phyloP scores from a whole-genome alignment of 2,797 vertebrate species.

The Pygocentrus nattereri region DNA sequence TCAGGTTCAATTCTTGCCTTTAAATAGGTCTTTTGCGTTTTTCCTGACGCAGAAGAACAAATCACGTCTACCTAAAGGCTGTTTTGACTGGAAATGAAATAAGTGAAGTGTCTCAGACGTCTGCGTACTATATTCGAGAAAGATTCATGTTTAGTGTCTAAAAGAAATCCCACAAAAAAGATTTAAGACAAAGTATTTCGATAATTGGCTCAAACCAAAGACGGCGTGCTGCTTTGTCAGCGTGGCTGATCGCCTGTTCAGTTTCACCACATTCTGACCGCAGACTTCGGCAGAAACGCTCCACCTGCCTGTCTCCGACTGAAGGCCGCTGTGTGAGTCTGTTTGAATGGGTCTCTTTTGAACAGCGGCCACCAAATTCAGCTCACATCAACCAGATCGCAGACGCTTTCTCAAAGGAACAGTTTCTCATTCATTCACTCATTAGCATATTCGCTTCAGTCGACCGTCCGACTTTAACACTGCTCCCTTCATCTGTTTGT shows the following conservation, averaged over 20 bases:
- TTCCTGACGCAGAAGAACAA: too few species aligned
- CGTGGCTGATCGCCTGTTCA: slow-evolving; percentile 17
- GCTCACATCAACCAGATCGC: slow-evolving; percentile 53
- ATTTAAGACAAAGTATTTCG: neutral
- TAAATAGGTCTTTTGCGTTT: too few species aligned
- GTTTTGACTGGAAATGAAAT: too few species aligned
- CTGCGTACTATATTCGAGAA: too few species aligned
- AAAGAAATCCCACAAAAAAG: too few species aligned
- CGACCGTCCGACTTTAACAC: slow-evolving; percentile 14
- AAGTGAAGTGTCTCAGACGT: too few species aligned
- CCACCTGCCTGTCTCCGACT: slow-evolving; percentile 45
- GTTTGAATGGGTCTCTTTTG: slow-evolving; percentile 43
- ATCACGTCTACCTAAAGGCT: too few species aligned
- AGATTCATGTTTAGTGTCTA: too few species aligned
- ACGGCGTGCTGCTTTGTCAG: neutral
- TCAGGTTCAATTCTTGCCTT: too few species aligned
- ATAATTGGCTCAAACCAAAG: neutral
- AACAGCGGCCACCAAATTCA: slow-evolving; percentile 36
- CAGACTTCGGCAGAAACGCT: neutral
- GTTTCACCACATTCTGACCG: slow-evolving; percentile 21
- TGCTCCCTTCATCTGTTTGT: slow-evolving; percentile 1
- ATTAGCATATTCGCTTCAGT: slow-evolving; percentile 22
- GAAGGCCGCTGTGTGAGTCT: slow-evolving; percentile 20
- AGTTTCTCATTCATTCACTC: slow-evolving; percentile 42
- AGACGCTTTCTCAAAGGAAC: slow-evolving; percentile 42